These are phyloP conservation scores for Falco peregrinus DNA, from an alignment of 2,797 vertebrate species.

Conservation along the genomic window DNA sequence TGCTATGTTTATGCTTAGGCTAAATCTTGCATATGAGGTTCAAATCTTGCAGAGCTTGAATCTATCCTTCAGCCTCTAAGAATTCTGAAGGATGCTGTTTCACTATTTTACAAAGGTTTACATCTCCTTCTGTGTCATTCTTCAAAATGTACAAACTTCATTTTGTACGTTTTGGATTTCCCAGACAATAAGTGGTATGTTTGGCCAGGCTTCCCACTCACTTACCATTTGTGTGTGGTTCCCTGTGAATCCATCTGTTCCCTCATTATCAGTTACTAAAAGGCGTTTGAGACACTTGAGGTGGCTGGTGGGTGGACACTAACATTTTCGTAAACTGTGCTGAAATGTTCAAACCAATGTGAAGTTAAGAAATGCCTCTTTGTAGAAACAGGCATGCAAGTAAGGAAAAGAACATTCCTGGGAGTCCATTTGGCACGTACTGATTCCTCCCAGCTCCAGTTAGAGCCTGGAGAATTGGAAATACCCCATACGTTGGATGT, in stretches of 20 bases:
- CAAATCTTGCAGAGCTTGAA: background rate
- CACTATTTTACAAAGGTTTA: background rate
- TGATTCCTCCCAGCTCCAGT: background rate
- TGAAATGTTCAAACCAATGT: background rate
- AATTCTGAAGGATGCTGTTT: background rate
- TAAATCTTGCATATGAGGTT: background rate
- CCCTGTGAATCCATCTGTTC: conserved; percentile 28
- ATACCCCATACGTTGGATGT: background rate
- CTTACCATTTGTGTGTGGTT: background rate
- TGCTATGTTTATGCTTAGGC: background rate
- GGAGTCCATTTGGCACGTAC: background rate
- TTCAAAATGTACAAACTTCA: no score
- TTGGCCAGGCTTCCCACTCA: background rate
- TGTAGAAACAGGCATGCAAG: background rate
- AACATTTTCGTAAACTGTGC: background rate
- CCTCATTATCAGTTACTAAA: conserved; percentile 37
- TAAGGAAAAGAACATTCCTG: background rate
- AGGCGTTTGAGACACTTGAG: background rate
- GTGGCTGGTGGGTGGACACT: background rate
- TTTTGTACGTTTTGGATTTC: background rate
- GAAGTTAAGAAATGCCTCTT: background rate
- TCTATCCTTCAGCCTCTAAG: background rate
- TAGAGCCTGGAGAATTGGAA: background rate
- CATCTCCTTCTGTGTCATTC: background rate
- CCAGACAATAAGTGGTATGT: background rate